Base-by-base conservation (phyloP, 2,797 vertebrate species). In the Hephaestus fuliginosus region DNA sequence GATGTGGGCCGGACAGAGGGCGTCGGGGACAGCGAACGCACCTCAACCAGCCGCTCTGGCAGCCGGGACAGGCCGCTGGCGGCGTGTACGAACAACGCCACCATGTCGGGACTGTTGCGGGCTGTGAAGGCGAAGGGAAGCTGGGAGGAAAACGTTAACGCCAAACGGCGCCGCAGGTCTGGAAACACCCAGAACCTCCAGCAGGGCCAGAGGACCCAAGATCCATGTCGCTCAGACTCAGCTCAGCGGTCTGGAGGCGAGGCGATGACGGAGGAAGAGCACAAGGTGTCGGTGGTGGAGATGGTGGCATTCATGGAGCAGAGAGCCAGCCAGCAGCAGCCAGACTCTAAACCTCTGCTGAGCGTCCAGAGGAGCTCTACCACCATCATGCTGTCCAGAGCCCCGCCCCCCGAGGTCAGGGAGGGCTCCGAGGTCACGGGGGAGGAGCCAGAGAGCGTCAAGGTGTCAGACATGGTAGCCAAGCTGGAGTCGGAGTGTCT, bases 251-350 rank as follows among this genome's bases (percentile, higher is more conserved):
- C 9, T 2, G 72, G 5, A 0, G 41, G 5, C 0, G 30, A 49
- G 30, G 51, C 0, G 22, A 74, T 68, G 58, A 5, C 30, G 0
- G 77, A 57, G 20, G 83, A 74, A 60, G 74, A 90, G 53, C 68
- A 44, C 20, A 90, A 84, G 51, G 85, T 98, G 18, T 98, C 97
- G 0, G 98, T 99, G n/a, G 96, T 96, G 5, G 97, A 99, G 92
- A 99, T 98, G 97, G 98, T 99, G 36, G 97, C 97, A 1, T 97
- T 97, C 56, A 92, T 99, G 60, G 98, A 99, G 91, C 97, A 97
- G 82, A 95, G 96, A 78, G 96, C 95, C 0, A 96, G 85, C 0
- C 91, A 96, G 74, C 91, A 96, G 52, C 94, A 96, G 76, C 92
- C 87, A 0, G 95, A 94, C 55, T 18, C 76, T 66, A 98, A 97